Evolutionary conservation across 2,797 vertebrate genomes (phyloP).

Genomic region (Acanthopagrus latus): DNA sequence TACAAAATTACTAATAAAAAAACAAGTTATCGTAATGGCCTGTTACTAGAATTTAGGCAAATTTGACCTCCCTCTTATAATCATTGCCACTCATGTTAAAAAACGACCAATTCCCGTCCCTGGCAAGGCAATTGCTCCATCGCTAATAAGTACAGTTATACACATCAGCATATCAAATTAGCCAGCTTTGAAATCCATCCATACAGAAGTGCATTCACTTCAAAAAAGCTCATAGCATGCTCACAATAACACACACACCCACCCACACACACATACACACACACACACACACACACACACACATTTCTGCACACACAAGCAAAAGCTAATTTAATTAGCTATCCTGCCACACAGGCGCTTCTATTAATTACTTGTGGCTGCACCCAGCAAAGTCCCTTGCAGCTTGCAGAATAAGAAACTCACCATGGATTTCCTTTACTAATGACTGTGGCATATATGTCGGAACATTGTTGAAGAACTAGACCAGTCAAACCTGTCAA

Average conservation of each 20-base stretch:
- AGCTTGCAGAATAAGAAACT: slow-evolving; percentile 64
- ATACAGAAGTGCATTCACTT: slow-evolving; percentile 34
- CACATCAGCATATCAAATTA: slow-evolving; percentile 20
- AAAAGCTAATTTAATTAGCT: slow-evolving; percentile 83
- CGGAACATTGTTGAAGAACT: slow-evolving; percentile 26
- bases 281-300: slow-evolving; percentile 21
- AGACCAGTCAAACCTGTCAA: slow-evolving; percentile 35
- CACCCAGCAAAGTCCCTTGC: slow-evolving; percentile 58
- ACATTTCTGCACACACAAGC: slow-evolving; percentile 29
- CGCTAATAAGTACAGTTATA: too few species aligned
- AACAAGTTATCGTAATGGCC: too few species aligned
- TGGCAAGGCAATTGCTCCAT: too few species aligned
- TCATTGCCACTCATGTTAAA: too few species aligned
- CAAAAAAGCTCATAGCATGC: slow-evolving; percentile 44
- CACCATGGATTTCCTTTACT: slow-evolving; percentile 62
- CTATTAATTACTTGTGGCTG: slow-evolving; percentile 82
- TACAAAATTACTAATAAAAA: too few species aligned
- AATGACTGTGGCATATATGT: slow-evolving; percentile 61
- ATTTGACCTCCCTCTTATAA: too few species aligned
- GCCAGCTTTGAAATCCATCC: slow-evolving; percentile 9
- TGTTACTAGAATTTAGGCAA: too few species aligned
- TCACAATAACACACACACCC: neutral
- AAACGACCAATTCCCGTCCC: too few species aligned
- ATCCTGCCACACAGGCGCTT: slow-evolving; percentile 73
- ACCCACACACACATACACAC: too few species aligned